A percentile compares a stretch with the other conserved stretches of the same genome.
phyloP scores from a whole-genome alignment of 1,140 invertebrate genomes.

The Doryteuthis pealeii region DNA sequence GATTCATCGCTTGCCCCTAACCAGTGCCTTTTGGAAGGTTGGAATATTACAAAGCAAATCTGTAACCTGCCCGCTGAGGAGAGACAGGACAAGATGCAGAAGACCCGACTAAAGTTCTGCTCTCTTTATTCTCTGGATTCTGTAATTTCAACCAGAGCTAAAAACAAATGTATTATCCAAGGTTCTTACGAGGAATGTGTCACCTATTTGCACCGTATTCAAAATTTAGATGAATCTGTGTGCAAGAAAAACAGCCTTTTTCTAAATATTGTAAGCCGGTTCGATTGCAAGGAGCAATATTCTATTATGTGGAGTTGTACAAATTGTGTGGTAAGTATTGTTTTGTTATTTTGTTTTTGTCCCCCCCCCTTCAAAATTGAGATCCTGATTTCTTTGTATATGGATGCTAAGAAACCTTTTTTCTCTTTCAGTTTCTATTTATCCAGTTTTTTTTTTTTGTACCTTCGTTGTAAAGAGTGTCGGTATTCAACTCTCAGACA shows the following conservation, averaged over 20 bases:
- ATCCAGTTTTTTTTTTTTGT: too few species aligned
- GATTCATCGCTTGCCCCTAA: background rate
- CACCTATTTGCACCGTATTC: background rate
- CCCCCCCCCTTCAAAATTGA: too few species aligned
- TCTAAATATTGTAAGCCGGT: constrained; percentile 1
- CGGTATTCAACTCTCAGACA: too few species aligned
- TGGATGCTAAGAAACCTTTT: too few species aligned
- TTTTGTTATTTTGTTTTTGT: too few species aligned
- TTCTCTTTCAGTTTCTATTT: too few species aligned
- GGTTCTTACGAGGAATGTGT: constrained; percentile 1
- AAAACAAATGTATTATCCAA: background rate
- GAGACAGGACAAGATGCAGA: background rate
- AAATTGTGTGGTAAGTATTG: constrained; percentile 8
- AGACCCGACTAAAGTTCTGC: constrained; percentile 1
- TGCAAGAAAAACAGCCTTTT: constrained; percentile 6
- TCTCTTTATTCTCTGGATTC: background rate
- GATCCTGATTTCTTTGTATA: too few species aligned
- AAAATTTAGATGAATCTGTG: background rate
- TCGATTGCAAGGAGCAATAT: constrained; percentile 9
- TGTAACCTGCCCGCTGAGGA: background rate
- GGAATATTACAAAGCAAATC: constrained; percentile 1
- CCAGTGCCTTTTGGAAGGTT: constrained; percentile 5
- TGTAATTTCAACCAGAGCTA: background rate
- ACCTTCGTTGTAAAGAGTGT: too few species aligned
- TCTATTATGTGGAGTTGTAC: constrained; percentile 9